These are phyloP conservation scores for Apis cerana DNA, from an alignment of 1,140 invertebrate species.

Conservation along the genomic window DNA sequence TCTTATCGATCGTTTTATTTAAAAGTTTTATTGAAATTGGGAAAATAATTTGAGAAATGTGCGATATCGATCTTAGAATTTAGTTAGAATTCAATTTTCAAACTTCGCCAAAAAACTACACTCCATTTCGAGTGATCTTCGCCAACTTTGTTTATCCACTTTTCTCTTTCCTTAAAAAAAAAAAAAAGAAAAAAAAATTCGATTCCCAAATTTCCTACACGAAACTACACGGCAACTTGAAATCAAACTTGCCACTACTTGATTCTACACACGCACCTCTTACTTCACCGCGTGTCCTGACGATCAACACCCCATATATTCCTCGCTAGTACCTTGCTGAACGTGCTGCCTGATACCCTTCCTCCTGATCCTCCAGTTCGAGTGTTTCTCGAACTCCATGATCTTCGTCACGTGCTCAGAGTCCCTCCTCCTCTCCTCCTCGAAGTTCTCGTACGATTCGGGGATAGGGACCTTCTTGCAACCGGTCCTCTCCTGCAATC, in stretches of 20 bases:
- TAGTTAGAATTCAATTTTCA: too few species aligned
- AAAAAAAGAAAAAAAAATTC: too few species aligned
- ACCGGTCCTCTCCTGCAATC: conserved; percentile 38
- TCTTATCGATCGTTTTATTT: too few species aligned
- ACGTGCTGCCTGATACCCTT: conserved; percentile 53
- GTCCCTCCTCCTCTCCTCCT: conserved; percentile 33
- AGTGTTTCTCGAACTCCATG: conserved; percentile 57
- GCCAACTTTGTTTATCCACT: too few species aligned
- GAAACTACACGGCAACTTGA: too few species aligned
- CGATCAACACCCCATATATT: neutral
- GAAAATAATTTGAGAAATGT: too few species aligned
- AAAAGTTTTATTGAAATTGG: too few species aligned
- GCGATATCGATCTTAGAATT: too few species aligned
- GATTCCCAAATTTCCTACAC: too few species aligned
- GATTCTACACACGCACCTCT: neutral
- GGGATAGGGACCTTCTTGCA: conserved; percentile 14
- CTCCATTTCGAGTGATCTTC: too few species aligned
- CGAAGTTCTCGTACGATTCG: conserved; percentile 18
- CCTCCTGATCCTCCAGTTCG: conserved; percentile 52
- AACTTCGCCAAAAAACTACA: too few species aligned
- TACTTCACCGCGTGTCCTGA: neutral
- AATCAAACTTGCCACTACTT: neutral
- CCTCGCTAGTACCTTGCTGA: conserved; percentile 50
- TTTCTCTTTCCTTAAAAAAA: too few species aligned
- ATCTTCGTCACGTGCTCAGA: conserved; percentile 50